Conservation (phyloP, 2,113 vertebrate species). For the Saccopteryx bilineata region DNA sequence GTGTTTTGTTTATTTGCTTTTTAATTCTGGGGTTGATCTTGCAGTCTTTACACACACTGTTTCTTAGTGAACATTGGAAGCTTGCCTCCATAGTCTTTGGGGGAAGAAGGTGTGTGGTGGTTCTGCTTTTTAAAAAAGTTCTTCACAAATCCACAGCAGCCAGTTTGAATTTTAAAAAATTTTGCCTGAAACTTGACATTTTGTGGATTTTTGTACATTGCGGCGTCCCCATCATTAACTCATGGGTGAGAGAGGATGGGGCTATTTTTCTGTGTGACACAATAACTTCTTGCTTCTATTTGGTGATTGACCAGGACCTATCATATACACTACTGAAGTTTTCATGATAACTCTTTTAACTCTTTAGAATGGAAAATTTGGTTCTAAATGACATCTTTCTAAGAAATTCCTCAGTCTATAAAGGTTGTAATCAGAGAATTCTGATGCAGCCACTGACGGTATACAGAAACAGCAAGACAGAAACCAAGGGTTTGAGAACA, state of each 20-base stretch:
- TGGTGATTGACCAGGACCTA: not conserved
- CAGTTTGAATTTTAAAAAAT: constrained; percentile 59
- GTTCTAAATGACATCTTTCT: not conserved
- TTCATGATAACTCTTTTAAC: not conserved
- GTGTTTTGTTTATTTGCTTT: constrained; percentile 79
- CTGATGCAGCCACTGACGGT: not conserved
- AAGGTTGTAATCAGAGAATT: not conserved
- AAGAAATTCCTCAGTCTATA: not conserved
- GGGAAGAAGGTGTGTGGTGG: constrained; percentile 6
- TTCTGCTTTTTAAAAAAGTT: constrained; percentile 45
- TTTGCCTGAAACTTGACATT: constrained; percentile 53
- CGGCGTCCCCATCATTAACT: not conserved
- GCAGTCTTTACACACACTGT: constrained; percentile 62
- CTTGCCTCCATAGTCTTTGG: constrained; percentile 73
- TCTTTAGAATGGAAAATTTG: not conserved
- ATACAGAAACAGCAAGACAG: not conserved
- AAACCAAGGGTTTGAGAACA: not conserved
- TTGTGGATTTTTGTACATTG: constrained; percentile 19
- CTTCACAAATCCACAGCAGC: constrained; percentile 34
- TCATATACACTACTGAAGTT: not conserved
- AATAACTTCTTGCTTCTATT: not conserved
- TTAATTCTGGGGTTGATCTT: constrained; percentile 76
- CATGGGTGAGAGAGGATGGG: not conserved
- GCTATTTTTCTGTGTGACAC: too few relatives aligned
- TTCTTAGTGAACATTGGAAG: constrained; percentile 62